phyloP scores from a whole-genome alignment of 2,888 invertebrate genomes.

The Hypomecis atomaria region DNA sequence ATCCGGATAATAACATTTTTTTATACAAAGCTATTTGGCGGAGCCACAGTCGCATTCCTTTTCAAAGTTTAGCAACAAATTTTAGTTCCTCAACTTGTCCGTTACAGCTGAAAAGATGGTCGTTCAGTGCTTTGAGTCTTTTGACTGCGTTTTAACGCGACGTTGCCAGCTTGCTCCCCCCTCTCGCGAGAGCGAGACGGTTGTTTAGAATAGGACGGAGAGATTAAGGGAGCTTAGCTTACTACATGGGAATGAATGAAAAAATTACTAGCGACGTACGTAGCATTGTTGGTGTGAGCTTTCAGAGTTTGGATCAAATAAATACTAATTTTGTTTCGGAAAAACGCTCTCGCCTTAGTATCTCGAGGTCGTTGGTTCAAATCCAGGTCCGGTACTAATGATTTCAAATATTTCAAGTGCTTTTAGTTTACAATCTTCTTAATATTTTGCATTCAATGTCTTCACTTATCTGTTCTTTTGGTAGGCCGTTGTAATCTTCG shows the following conservation, averaged over 20 bases:
- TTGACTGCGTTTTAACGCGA: constrained; percentile 47
- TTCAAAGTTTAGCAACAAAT: not conserved
- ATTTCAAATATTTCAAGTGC: too few species aligned
- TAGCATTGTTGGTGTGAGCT: constrained; percentile 12
- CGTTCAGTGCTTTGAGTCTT: constrained; percentile 1
- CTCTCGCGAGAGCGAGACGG: constrained; percentile 50
- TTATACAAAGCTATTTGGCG: not conserved
- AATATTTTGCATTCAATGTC: too few species aligned
- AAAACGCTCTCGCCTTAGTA: not conserved
- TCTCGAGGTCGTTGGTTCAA: too few species aligned
- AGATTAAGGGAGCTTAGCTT: constrained; percentile 50
- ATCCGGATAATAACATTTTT: constrained; percentile 31
- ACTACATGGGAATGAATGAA: constrained; percentile 42
- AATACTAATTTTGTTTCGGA: not conserved
- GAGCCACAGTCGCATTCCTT: not conserved
- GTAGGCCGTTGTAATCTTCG: too few species aligned
- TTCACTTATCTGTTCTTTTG: too few species aligned
- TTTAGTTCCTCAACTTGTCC: too few species aligned
- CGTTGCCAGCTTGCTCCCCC: constrained; percentile 69
- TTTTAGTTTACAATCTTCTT: too few species aligned
- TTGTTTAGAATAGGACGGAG: constrained; percentile 43
- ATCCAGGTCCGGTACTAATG: too few species aligned
- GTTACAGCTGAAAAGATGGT: not conserved
- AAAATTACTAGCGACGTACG: constrained; percentile 34
- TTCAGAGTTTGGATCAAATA: constrained; percentile 7